phyloP scores from a whole-genome alignment of 2,797 vertebrate genomes.

The Crax fasciolata region DNA sequence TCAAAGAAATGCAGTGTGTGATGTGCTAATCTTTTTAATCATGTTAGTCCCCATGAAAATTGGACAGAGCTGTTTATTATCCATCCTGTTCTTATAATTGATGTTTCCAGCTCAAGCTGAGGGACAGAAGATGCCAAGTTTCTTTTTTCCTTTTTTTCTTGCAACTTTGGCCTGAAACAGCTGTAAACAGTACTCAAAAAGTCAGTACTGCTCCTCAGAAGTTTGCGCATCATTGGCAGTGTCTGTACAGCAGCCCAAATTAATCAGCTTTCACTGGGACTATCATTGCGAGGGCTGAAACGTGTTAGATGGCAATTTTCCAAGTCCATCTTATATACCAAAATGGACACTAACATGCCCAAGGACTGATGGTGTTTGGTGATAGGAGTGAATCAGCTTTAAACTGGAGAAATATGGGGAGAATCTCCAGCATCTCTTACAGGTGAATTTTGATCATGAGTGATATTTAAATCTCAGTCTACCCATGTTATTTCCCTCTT shows the following conservation, averaged over 20 bases:
- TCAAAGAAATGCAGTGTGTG: background rate
- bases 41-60: background rate
- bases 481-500: background rate
- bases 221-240: background rate
- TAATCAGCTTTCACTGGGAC: background rate
- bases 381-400: background rate
- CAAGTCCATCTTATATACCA: background rate
- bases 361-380: background rate
- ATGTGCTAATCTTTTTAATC: slow-evolving; percentile 5
- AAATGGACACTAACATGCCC: background rate
- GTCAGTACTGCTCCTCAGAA: background rate
- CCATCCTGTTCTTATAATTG: slow-evolving; percentile 13
- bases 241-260: background rate
- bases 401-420: background rate
- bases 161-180: background rate
- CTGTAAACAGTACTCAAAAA: slow-evolving; percentile 19
- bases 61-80: slow-evolving; percentile 16
- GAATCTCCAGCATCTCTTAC: background rate
- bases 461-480: background rate
- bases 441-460: background rate
- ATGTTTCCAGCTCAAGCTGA: slow-evolving; percentile 3
- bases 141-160: background rate
- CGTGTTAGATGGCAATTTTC: background rate
- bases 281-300: background rate
- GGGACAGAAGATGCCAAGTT: background rate